These are phyloP conservation scores for Sinocyclocheilus grahami DNA, from an alignment of 2,113 vertebrate genomes.

Conservation along the genomic window DNA sequence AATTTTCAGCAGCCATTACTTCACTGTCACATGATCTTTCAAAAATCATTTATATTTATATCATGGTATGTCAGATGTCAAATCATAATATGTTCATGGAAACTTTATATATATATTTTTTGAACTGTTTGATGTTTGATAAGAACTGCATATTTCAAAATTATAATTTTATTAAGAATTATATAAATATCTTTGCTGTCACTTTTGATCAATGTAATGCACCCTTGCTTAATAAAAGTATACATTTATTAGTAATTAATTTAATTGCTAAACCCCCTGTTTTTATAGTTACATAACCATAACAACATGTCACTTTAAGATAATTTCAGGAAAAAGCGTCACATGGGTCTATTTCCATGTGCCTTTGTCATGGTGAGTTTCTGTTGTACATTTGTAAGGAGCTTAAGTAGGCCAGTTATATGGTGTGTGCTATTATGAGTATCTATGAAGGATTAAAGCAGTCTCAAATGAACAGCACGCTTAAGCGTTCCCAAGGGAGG, in stretches of 20 bases:
- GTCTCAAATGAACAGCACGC: slow-evolving; percentile 24
- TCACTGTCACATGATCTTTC: background rate
- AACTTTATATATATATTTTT: too few relatives aligned
- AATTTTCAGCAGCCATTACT: background rate
- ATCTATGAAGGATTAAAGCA: slow-evolving; percentile 30
- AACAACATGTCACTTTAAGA: background rate
- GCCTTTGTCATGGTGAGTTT: background rate
- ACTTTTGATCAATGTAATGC: background rate
- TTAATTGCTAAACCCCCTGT: background rate
- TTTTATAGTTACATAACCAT: background rate
- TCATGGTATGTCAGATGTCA: too few relatives aligned
- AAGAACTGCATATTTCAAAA: background rate
- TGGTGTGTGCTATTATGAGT: slow-evolving; percentile 10
- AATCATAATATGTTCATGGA: too few relatives aligned
- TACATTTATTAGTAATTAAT: background rate
- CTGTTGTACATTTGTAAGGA: background rate
- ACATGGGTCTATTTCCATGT: slow-evolving; percentile 2
- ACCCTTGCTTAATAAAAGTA: background rate
- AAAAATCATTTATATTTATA: background rate
- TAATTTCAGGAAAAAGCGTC: background rate
- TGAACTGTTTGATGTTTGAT: too few relatives aligned
- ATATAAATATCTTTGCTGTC: background rate
- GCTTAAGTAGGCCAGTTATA: slow-evolving; percentile 32
- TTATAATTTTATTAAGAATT: too few relatives aligned
- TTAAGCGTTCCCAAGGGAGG: slow-evolving; percentile 20